phyloP scores from a whole-genome alignment of 2,797 vertebrate species.

The Anguilla obscura region DNA sequence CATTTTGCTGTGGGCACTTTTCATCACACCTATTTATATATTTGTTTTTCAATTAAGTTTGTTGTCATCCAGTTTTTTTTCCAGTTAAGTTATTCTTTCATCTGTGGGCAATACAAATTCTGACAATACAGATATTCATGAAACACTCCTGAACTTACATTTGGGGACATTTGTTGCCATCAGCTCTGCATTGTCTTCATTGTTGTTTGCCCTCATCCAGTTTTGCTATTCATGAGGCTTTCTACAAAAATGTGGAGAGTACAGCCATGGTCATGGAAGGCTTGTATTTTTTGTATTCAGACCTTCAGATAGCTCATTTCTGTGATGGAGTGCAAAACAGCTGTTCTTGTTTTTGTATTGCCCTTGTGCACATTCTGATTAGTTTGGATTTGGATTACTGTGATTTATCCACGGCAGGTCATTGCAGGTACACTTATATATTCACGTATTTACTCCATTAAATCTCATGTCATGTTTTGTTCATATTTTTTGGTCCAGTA shows the following conservation, averaged over 20 bases:
- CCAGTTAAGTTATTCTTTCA: background rate
- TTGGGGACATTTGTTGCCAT: background rate
- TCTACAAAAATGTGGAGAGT: background rate
- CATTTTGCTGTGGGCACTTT: background rate
- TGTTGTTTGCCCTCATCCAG: background rate
- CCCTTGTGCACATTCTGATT: background rate
- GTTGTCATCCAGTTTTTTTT: background rate
- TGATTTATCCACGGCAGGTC: background rate
- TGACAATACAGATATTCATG: background rate
- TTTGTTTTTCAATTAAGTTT: conserved; percentile 15
- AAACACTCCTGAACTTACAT: background rate
- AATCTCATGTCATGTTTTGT: background rate
- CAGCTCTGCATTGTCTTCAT: conserved; percentile 14
- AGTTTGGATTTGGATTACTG: conserved; percentile 6
- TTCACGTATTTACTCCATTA: background rate
- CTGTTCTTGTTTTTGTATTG: conserved; percentile 25
- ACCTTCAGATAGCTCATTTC: background rate
- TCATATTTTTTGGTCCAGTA: background rate
- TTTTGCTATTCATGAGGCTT: conserved; percentile 13
- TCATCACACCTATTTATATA: background rate
- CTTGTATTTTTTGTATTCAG: background rate
- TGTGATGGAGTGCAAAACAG: background rate
- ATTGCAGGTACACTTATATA: background rate
- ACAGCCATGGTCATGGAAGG: background rate
- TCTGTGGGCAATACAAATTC: background rate